Base-by-base conservation (phyloP, 2,113 vertebrate genomes). In the Serilophus lunatus region DNA sequence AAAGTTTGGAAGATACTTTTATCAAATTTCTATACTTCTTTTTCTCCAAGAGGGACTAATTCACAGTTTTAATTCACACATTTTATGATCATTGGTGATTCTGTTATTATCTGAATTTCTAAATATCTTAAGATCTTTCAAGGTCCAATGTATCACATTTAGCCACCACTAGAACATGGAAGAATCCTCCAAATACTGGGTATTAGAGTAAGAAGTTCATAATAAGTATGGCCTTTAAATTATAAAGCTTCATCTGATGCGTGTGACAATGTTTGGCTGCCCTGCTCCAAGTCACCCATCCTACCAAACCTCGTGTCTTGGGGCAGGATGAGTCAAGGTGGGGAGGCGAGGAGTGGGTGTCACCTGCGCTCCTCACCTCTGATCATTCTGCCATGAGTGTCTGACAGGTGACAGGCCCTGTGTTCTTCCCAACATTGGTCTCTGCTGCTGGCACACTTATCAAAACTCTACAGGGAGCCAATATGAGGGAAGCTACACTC, bases 341-440 rank as follows among this genome's bases (percentile, higher is more conserved):
- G 10, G 44, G 35, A 53, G 14, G n/a, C 26, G 75, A 18, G 36
- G 18, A 54, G 10, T 0, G 2, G 35, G 6, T 68, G 14, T 50
- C 56, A 54, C 14, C 8, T 1, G 31, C 0, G 1, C 28, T 87
- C 49, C 29, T n/a, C 40, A 66, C 7, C 33, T 71, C 26, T 29
- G 20, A 35, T 51, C 0, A 0, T 65, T 35, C 35, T 0, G 38
- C 35, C 0, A 1, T 33, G 54, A 31, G 57, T 29, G 13, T 54
- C n/a, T 4, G 3, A 63, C 61, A 45, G 1, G 1, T 15, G 31
- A 40, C 18, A 12, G 28, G 18, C 35, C 35, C 19, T 26, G 33
- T 2, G 0, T 36, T 86, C 31, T 35, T 83, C 31, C 38, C 24
- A 36, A 49, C 3, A 0, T 28, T 0, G 0, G 3, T 45, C 45